phyloP scores from a whole-genome alignment of 2,797 vertebrate genomes.

The Momotus momota region DNA sequence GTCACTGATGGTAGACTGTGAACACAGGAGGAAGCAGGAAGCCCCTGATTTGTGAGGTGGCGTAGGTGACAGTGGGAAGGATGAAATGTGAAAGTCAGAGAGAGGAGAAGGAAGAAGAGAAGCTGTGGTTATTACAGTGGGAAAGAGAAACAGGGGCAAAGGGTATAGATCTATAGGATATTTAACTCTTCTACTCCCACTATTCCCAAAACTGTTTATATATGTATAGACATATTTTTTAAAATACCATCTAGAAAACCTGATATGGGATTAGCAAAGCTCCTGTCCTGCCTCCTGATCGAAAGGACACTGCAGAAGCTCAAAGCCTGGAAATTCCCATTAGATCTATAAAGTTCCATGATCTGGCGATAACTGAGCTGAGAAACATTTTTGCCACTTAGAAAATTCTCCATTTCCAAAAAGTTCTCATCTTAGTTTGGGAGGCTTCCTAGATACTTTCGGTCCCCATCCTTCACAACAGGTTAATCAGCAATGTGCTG shows the following conservation, averaged over 20 bases:
- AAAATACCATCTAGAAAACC: not conserved
- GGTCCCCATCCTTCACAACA: not conserved
- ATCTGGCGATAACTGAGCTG: not conserved
- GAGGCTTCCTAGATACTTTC: not conserved
- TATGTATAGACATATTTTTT: not conserved
- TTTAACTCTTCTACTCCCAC: not conserved
- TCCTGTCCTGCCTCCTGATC: not conserved
- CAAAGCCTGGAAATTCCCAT: not conserved
- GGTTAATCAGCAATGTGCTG: not conserved
- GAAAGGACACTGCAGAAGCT: not conserved
- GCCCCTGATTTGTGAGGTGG: no score
- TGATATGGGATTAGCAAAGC: not conserved
- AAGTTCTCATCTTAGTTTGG: not conserved
- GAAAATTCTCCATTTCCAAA: not conserved
- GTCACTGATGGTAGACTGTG: not conserved
- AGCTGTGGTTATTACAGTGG: not conserved
- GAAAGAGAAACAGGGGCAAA: rapidly evolving
- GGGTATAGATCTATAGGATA: not conserved
- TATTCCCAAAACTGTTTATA: not conserved
- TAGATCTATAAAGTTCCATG: not conserved
- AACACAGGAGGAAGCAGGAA: not conserved
- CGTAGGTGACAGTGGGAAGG: not conserved
- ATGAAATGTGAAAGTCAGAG: not conserved
- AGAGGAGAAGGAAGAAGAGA: not conserved
- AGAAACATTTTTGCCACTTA: not conserved